phyloP scores from a whole-genome alignment of 1,140 invertebrate species.

The Tenebrio molitor region DNA sequence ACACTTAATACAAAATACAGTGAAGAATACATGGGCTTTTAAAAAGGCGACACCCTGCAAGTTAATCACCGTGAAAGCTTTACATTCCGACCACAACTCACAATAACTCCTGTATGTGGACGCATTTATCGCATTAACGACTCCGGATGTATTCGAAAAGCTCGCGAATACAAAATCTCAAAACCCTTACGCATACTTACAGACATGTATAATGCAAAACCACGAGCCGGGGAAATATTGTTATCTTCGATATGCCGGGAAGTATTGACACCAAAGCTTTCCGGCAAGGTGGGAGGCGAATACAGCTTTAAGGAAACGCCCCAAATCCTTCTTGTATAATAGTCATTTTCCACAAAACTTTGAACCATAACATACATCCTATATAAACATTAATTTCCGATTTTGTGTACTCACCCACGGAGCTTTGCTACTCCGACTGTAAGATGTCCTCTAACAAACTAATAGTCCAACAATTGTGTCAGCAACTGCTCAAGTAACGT shows the following conservation, averaged over 20 bases:
- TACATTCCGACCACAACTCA: constrained; percentile 10
- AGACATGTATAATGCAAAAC: constrained; percentile 36
- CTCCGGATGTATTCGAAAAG: constrained; percentile 24
- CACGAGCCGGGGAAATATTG: constrained; percentile 21
- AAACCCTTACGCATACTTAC: constrained; percentile 37
- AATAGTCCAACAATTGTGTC: too few species aligned
- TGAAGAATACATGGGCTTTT: constrained; percentile 1
- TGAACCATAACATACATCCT: too few species aligned
- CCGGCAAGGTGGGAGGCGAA: constrained; percentile 3
- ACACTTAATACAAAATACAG: constrained; percentile 9
- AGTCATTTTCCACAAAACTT: constrained; percentile 1
- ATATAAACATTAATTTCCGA: too few species aligned
- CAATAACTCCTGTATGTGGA: constrained; percentile 22
- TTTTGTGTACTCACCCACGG: too few species aligned
- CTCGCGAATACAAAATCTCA: constrained; percentile 28
- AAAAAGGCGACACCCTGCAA: constrained; percentile 16
- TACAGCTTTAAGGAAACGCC: constrained; percentile 1
- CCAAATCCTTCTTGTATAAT: constrained; percentile 1
- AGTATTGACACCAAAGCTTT: constrained; percentile 34
- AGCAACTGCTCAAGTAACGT: too few species aligned
- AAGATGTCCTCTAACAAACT: too few species aligned
- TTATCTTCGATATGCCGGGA: constrained; percentile 32
- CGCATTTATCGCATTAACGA: constrained; percentile 36
- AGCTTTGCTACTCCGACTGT: too few species aligned
- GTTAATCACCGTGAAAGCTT: constrained; percentile 30